These are phyloP conservation scores for Campylorhamphus procurvoides DNA, from an alignment of 2,113 vertebrate genomes.

Conservation along the genomic window DNA sequence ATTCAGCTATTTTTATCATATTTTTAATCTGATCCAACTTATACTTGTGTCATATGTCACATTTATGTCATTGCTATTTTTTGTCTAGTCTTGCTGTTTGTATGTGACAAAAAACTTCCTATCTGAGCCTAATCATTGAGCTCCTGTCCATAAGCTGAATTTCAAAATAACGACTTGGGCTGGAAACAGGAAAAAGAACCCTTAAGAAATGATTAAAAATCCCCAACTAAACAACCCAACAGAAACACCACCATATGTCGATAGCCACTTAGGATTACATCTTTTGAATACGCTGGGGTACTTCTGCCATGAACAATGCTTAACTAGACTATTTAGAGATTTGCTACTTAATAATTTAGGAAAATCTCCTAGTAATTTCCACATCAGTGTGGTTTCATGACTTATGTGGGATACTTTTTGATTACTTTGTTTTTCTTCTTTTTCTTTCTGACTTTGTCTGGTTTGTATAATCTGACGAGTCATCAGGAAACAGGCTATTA, in stretches of 20 bases:
- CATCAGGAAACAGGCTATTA: not conserved
- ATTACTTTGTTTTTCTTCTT: not conserved
- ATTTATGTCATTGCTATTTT: not conserved
- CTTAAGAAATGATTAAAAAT: not conserved
- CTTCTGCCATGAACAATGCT: not conserved
- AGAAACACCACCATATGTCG: not conserved
- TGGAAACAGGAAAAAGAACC: not conserved
- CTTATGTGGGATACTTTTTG: not conserved
- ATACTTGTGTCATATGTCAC: not conserved
- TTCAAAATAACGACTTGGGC: not conserved
- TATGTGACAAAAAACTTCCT: not conserved
- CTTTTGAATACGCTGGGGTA: not conserved
- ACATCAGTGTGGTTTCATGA: not conserved
- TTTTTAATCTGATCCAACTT: not conserved
- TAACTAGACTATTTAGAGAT: not conserved
- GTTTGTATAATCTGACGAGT: not conserved
- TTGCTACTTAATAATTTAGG: not conserved
- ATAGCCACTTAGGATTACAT: not conserved
- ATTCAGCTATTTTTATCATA: not conserved
- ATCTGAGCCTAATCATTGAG: not conserved
- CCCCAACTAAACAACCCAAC: not conserved
- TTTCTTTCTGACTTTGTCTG: not conserved
- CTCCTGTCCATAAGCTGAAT: not conserved
- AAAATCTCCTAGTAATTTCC: not conserved
- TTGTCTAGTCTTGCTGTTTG: not conserved